Evolutionary conservation across 2,113 vertebrate genomes (phyloP).

Genomic region (Andinoacara biseriatus): DNA sequence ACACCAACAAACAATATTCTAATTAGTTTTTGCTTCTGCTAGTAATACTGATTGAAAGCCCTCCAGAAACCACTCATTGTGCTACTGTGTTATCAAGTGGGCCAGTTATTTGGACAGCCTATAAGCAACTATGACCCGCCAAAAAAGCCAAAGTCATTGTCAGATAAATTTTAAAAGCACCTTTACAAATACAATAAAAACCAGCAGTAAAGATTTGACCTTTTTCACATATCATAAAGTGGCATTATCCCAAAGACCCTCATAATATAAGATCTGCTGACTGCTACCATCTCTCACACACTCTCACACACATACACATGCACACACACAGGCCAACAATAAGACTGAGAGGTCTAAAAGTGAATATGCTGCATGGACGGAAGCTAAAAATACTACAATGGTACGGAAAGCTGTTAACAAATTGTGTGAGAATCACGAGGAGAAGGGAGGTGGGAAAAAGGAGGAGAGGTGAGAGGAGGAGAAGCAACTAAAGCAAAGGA

Average conservation of each 20-base stretch:
- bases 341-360: conserved; percentile 20
- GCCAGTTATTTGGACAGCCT: conserved; percentile 52
- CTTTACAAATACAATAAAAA: background rate
- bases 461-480: conserved; percentile 49
- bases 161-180: conserved; percentile 12
- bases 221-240: conserved; percentile 17
- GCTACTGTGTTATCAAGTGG: conserved; percentile 46
- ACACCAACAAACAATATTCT: conserved; percentile 59
- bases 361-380: conserved; percentile 9
- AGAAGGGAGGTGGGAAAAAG: conserved; percentile 16
- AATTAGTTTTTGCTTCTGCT: conserved; percentile 56
- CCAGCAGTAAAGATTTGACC: conserved; percentile 12
- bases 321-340: background rate
- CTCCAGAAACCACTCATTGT: conserved; percentile 42
- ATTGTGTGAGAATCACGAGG: conserved; percentile 46
- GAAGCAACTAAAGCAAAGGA: conserved; percentile 47
- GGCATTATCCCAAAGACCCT: background rate
- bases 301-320: background rate
- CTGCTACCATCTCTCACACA: background rate
- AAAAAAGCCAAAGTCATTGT: conserved; percentile 33
- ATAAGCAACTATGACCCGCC: conserved; percentile 32
- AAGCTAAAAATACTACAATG: conserved; percentile 59
- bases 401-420: conserved; percentile 56
- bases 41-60: conserved; percentile 36
- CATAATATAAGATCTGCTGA: conserved; percentile 3